Evolutionary conservation across 2,888 invertebrate genomes (phyloP).

Genomic region (Trissolcus brochymenae): DNA sequence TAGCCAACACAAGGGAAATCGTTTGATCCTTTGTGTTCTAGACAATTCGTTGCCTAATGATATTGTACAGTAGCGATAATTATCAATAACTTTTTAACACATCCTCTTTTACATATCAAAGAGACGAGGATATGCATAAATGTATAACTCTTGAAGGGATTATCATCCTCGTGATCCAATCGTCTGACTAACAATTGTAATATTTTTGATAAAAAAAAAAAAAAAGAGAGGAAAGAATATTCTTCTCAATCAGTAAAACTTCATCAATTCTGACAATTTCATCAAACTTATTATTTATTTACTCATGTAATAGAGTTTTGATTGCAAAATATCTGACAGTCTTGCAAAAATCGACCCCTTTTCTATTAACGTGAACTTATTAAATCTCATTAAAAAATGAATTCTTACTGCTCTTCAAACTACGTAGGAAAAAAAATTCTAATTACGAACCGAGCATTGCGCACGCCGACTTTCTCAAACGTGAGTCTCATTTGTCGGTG

Average conservation of each 20-base stretch:
- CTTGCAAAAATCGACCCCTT: neutral
- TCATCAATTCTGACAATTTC: too few relatives aligned
- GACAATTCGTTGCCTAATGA: conserved; percentile 49
- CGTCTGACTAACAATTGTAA: too few relatives aligned
- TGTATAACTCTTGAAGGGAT: neutral
- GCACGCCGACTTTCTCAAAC: conserved; percentile 54
- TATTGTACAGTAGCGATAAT: conserved; percentile 68
- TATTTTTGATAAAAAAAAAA: too few relatives aligned
- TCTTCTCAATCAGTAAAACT: too few relatives aligned
- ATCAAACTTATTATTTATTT: neutral
- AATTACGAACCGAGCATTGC: conserved; percentile 47
- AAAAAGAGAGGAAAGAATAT: too few relatives aligned
- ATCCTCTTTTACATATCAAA: conserved; percentile 68
- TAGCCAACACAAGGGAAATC: conserved; percentile 71
- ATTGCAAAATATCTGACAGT: neutral
- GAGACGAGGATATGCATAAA: conserved; percentile 12
- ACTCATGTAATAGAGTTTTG: neutral
- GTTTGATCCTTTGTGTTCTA: conserved; percentile 71
- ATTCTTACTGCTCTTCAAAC: neutral
- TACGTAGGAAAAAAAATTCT: conserved; percentile 24
- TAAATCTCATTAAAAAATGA: neutral
- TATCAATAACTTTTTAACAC: conserved; percentile 73
- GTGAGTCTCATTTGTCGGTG: conserved; percentile 71
- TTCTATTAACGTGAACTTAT: neutral
- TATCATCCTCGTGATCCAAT: too few relatives aligned